Evolutionary conservation across 2,888 invertebrate species (phyloP).

Genomic region (Leptinotarsa peninsularis): DNA sequence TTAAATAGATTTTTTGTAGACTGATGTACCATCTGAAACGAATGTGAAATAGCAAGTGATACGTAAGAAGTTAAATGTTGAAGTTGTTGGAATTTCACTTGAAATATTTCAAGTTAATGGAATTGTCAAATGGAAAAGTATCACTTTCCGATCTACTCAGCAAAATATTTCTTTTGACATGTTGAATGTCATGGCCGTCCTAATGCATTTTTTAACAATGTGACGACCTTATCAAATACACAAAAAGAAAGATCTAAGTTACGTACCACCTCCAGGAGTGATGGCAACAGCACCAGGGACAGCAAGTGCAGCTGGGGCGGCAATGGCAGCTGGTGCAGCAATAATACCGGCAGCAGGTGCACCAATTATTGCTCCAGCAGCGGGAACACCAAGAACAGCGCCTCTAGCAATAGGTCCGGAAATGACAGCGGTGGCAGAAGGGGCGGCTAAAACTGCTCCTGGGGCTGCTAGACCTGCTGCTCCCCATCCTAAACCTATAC

Average conservation of each 20-base stretch:
- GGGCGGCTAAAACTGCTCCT: slow-evolving; percentile 41
- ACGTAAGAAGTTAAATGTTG: too few species aligned
- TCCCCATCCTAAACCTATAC: slow-evolving; percentile 36
- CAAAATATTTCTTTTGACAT: too few species aligned
- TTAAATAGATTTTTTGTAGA: too few species aligned
- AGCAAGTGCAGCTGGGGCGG: slow-evolving; percentile 19
- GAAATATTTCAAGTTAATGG: too few species aligned
- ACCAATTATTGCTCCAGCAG: slow-evolving; percentile 26
- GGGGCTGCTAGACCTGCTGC: slow-evolving; percentile 28
- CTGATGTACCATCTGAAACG: too few species aligned
- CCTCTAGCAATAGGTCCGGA: slow-evolving; percentile 34
- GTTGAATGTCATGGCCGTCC: too few species aligned
- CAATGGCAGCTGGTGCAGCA: slow-evolving; percentile 17
- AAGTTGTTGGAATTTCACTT: too few species aligned
- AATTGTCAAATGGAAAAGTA: too few species aligned
- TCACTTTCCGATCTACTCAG: too few species aligned
- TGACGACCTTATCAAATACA: too few species aligned
- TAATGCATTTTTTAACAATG: too few species aligned
- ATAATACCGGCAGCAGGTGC: slow-evolving; percentile 32
- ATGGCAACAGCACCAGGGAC: slow-evolving; percentile 46
- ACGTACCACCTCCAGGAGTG: slow-evolving; percentile 48
- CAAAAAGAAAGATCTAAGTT: neutral
- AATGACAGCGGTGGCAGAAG: slow-evolving; percentile 39
- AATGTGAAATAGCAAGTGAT: too few species aligned
- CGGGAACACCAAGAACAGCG: slow-evolving; percentile 15